These are phyloP conservation scores for Botia kubotai DNA, from an alignment of 2,797 vertebrate genomes.

Conservation along the genomic window DNA sequence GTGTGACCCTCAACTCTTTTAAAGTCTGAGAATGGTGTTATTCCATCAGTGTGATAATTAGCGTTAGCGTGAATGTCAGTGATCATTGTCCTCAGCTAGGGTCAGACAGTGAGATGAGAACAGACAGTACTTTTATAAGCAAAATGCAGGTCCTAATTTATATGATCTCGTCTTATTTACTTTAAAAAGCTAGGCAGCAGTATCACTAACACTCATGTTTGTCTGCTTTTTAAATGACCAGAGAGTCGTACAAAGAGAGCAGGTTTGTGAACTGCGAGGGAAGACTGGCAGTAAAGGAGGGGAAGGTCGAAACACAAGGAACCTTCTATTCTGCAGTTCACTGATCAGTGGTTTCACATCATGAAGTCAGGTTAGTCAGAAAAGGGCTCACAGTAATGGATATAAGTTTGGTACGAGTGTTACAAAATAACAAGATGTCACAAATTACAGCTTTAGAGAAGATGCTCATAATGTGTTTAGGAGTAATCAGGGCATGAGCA, in stretches of 20 bases:
- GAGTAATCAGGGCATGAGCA: neutral
- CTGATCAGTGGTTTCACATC: neutral
- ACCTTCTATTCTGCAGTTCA: neutral
- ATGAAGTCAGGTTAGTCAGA: slow-evolving; percentile 4
- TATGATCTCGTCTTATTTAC: neutral
- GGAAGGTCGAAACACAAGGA: neutral
- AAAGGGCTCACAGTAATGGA: slow-evolving; percentile 17
- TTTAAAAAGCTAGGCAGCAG: slow-evolving; percentile 26
- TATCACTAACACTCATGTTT: slow-evolving; percentile 21
- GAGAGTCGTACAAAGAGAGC: slow-evolving; percentile 20
- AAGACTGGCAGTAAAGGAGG: slow-evolving; percentile 8
- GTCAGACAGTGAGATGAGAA: slow-evolving; percentile 14
- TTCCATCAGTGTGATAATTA: slow-evolving; percentile 11
- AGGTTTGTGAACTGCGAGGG: neutral
- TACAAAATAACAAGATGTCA: neutral
- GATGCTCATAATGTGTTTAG: neutral
- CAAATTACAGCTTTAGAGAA: neutral
- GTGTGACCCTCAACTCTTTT: slow-evolving; percentile 42
- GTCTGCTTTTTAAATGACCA: slow-evolving; percentile 26
- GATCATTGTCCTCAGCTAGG: neutral
- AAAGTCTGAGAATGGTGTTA: slow-evolving; percentile 28
- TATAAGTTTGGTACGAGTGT: neutral
- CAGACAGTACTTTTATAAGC: neutral
- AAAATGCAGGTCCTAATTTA: slow-evolving; percentile 28
- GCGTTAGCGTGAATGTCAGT: neutral